phyloP scores from a whole-genome alignment of 2,113 vertebrate genomes.

The Myrmophylax atrothorax region DNA sequence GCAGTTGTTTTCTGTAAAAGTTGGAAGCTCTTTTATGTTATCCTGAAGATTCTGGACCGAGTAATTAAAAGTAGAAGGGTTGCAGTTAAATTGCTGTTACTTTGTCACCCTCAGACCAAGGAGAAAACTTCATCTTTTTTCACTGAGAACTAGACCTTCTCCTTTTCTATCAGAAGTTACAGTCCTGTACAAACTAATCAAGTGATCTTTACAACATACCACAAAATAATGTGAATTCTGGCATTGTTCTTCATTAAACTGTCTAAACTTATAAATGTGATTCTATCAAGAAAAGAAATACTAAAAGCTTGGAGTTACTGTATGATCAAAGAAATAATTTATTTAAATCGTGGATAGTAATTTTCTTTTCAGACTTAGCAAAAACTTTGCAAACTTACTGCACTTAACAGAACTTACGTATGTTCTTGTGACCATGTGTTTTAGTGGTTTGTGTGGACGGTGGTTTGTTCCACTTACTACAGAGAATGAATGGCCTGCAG shows the following conservation, averaged over 20 bases:
- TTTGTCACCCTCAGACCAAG: not conserved
- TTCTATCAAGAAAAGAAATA: not conserved
- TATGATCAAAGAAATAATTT: not conserved
- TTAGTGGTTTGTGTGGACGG: accelerated
- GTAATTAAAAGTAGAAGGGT: not conserved
- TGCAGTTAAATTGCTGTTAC: not conserved
- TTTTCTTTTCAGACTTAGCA: not conserved
- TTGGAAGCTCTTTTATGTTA: not conserved
- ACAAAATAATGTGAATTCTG: not conserved
- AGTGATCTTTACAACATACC: not conserved
- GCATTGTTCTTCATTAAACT: not conserved
- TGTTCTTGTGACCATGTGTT: not conserved
- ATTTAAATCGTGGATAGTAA: not conserved
- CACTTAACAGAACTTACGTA: accelerated
- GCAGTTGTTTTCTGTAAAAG: not conserved
- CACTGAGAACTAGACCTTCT: not conserved
- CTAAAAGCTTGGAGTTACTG: not conserved
- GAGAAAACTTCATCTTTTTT: not conserved
- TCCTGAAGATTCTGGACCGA: not conserved
- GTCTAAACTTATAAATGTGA: not conserved
- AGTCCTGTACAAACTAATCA: accelerated
- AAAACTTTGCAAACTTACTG: not conserved
- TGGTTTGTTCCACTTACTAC: not conserved
- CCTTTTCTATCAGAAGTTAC: not conserved
- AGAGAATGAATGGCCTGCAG: not conserved